Evolutionary conservation across 2,113 vertebrate genomes (phyloP).

Genomic region (Aptenodytes patagonicus): DNA sequence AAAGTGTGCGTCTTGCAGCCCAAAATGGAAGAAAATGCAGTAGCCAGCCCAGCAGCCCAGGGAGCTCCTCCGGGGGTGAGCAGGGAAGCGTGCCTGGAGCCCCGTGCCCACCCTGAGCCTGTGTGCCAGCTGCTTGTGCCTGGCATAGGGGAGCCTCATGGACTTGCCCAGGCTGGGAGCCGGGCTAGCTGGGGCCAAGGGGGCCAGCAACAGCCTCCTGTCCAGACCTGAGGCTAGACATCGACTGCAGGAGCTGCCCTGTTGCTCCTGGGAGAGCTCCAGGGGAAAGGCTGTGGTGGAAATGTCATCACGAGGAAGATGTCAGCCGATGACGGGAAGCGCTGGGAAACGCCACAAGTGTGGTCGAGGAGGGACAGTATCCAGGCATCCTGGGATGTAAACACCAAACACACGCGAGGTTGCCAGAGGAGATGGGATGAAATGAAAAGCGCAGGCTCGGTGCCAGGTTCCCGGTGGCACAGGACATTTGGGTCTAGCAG

Average conservation of each 20-base stretch:
- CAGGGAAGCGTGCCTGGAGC: not conserved
- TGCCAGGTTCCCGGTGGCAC: not conserved
- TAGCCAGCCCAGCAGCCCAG: not conserved
- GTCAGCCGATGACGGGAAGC: not conserved
- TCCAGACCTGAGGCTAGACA: not conserved
- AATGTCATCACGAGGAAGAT: not conserved
- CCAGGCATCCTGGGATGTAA: slow-evolving; percentile 11
- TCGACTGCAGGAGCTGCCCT: not conserved
- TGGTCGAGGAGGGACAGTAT: slow-evolving; percentile 2
- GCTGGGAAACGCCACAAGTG: not conserved
- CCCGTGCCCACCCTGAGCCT: not conserved
- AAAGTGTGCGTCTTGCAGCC: not conserved
- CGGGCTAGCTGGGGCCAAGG: not conserved
- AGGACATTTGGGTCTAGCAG: not conserved
- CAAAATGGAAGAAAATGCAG: not conserved
- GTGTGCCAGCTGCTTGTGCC: not conserved
- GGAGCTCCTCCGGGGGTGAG: not conserved
- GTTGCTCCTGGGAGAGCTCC: not conserved
- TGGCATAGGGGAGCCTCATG: not conserved
- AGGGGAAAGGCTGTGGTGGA: not conserved
- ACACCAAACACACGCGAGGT: slow-evolving; percentile 30
- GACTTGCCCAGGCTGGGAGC: not conserved
- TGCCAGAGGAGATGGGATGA: slow-evolving; percentile 9
- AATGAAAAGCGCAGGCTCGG: not conserved
- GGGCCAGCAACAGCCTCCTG: no score